Base-by-base conservation (phyloP, 2,797 vertebrate species). In the Tragelaphus eurycerus region DNA sequence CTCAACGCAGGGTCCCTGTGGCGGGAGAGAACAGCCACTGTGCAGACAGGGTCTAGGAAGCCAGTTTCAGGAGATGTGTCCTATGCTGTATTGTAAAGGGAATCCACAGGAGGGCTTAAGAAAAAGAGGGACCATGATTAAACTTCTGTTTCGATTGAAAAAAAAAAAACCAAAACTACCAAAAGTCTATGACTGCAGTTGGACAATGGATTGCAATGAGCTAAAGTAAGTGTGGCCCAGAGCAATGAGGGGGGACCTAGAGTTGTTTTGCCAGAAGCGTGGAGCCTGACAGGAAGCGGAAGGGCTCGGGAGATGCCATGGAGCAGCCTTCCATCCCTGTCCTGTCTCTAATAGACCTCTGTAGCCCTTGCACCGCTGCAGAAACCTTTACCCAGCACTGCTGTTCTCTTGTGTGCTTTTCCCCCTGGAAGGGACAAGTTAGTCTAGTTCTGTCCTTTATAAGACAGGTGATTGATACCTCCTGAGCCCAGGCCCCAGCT, bases 231-330 rank as follows among this genome's bases (percentile, higher is more conserved):
- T 54, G 16, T 31, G 38, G 43, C 23, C 34, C 54, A 3, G 3
- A 54, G 31, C 7, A 16, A 19, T 54, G 15, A 54, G 83, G 52
- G 50, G 57, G 85, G 64, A 11, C 17, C 52, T 43, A 4, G 4
- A 48, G 62, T 10, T 52, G 60, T 79, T 52, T 90, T 59, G 82
- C 10, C 82, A 34, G 0, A 59, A 71, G 34, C 15, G n/a, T 46
- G 52, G 95, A 25, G 13, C 38, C 25, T 55, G 62, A 29, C 38
- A 23, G 50, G 81, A 46, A 79, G 38, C 11, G 27, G 14, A 16
- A 52, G 13, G n/a, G 14, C 21, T 57, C n/a, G 12, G 16, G 31
- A 86, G 85, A 29, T 3, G 9, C 1, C 3, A 1, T 0, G 0
- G 43, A 19, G 34, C 46, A 16, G 46, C 31, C 29, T 82, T 54